phyloP scores from a whole-genome alignment of 2,888 invertebrate genomes.

The Dusona sp. region DNA sequence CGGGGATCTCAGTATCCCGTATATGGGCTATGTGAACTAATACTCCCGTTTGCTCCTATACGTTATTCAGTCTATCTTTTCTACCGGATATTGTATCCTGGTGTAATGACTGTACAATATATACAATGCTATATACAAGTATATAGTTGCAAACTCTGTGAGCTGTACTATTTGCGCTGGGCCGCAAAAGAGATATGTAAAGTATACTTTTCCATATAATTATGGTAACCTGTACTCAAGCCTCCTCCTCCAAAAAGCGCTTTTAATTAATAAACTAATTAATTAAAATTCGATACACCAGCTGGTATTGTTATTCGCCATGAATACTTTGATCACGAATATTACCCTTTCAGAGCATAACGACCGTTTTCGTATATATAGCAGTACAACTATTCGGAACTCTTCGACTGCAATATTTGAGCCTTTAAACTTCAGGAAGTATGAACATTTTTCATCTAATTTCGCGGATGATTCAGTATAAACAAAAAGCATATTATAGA shows the following conservation, averaged over 20 bases:
- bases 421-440: background rate
- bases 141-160: background rate
- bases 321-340: conserved; percentile 12
- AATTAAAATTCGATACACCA: conserved; percentile 68
- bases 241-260: conserved; percentile 13
- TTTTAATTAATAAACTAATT: conserved; percentile 71
- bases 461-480: background rate
- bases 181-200: background rate
- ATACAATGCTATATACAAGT: background rate
- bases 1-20: conserved; percentile 61
- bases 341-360: background rate
- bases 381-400: background rate
- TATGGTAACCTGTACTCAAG: conserved; percentile 30
- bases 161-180: background rate
- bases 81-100: conserved; percentile 37
- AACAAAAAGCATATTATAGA: background rate
- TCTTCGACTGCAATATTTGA: background rate
- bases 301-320: conserved; percentile 14
- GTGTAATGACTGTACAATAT: background rate
- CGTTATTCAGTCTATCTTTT: conserved; percentile 56
- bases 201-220: background rate
- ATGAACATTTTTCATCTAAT: background rate
- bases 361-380: background rate
- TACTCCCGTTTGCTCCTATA: conserved; percentile 45
- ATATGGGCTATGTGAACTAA: conserved; percentile 50